Percentiles rank a stretch among this genome's conserved stretches.
Conservation (phyloP, 2,797 vertebrate genomes). For the Onychomys torridus region DNA sequence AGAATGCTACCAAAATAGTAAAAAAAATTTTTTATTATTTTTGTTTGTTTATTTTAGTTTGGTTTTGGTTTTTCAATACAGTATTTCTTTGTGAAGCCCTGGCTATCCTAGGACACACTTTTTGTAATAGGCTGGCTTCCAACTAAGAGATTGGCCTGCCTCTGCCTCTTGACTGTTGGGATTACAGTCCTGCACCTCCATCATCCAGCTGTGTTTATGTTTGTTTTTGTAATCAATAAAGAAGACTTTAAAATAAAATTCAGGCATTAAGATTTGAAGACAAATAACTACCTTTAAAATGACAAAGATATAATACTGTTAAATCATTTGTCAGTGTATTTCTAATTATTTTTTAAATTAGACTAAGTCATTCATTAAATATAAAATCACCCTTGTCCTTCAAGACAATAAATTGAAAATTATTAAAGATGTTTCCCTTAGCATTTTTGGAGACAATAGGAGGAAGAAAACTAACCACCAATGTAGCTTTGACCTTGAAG, state of each 20-base stretch:
- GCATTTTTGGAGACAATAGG: not conserved
- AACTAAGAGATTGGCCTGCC: not conserved
- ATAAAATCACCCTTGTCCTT: not conserved
- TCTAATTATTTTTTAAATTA: conserved; percentile 45
- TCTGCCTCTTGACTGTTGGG: not conserved
- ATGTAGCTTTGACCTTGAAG: no score
- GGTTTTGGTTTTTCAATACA: not conserved
- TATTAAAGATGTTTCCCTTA: not conserved
- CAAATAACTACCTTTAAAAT: conserved; percentile 50
- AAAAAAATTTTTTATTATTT: not conserved
- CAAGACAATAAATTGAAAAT: conserved; percentile 21
- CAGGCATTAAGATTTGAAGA: not conserved
- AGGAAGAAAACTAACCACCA: not conserved
- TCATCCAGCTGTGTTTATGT: not conserved
- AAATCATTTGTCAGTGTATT: conserved; percentile 12
- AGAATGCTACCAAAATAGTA: not conserved
- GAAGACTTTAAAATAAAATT: conserved; percentile 27
- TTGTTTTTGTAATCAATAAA: not conserved
- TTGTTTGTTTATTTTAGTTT: not conserved
- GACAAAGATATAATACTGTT: not conserved
- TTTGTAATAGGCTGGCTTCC: not conserved
- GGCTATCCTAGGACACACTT: not conserved
- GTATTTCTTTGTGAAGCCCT: not conserved
- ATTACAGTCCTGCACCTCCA: not conserved
- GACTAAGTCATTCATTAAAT: conserved; percentile 5